These are phyloP conservation scores for Macropodus opercularis DNA, from an alignment of 2,797 vertebrate species.

Conservation along the genomic window DNA sequence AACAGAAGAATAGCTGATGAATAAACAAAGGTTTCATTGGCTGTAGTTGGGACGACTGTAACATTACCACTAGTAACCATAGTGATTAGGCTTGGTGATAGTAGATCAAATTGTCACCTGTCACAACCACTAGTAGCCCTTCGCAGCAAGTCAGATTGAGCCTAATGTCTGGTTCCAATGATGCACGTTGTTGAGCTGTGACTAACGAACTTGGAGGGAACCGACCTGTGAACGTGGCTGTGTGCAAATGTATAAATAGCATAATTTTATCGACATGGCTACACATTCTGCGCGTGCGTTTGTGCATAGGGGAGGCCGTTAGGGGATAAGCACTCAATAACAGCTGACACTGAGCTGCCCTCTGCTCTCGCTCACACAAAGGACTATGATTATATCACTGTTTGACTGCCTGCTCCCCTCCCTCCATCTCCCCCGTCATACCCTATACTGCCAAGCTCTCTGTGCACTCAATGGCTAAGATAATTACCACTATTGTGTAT, in stretches of 20 bases:
- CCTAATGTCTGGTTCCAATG: slow-evolving; percentile 61
- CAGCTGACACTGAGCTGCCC: slow-evolving; percentile 85
- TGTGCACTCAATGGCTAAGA: slow-evolving; percentile 78
- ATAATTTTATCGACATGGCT: slow-evolving; percentile 58
- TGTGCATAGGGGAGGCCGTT: slow-evolving; percentile 69
- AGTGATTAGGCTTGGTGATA: slow-evolving; percentile 37
- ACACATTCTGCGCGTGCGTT: slow-evolving; percentile 54
- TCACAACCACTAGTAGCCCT: slow-evolving; percentile 28
- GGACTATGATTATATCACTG: slow-evolving; percentile 86
- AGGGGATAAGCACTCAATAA: slow-evolving; percentile 85
- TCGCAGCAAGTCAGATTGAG: slow-evolving; percentile 48
- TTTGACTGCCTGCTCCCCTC: slow-evolving; percentile 77
- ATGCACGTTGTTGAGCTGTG: slow-evolving; percentile 58
- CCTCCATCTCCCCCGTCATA: slow-evolving; percentile 52
- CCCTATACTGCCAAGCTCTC: slow-evolving; percentile 76
- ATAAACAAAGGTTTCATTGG: slow-evolving; percentile 17
- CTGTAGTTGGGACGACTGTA: slow-evolving; percentile 45
- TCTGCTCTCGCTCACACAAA: slow-evolving; percentile 83
- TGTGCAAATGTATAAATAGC: slow-evolving; percentile 56
- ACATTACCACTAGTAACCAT: slow-evolving; percentile 45
- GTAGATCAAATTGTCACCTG: slow-evolving; percentile 54
- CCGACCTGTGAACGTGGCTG: slow-evolving; percentile 62
- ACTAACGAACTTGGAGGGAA: slow-evolving; percentile 59
- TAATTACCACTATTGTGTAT: slow-evolving; percentile 85
- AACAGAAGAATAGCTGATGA: slow-evolving; percentile 26